These are phyloP conservation scores for Eulemur rufifrons DNA, from an alignment of 2,113 vertebrate genomes.

Conservation along the genomic window DNA sequence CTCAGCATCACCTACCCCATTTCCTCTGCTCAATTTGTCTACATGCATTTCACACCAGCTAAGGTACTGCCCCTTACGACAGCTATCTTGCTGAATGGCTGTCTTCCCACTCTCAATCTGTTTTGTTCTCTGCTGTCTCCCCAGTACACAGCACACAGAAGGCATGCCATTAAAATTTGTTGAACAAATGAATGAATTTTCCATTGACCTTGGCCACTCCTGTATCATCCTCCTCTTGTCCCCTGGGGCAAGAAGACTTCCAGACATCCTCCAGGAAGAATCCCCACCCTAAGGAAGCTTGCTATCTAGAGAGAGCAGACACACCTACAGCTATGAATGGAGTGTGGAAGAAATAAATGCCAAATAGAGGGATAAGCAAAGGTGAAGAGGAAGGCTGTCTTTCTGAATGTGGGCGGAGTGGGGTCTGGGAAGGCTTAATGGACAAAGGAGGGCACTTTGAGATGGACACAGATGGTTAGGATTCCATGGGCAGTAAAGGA, in stretches of 20 bases:
- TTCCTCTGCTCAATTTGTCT: not conserved
- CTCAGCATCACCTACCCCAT: not conserved
- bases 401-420: not conserved
- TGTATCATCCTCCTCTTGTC: no score
- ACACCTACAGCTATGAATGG: not conserved
- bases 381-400: not conserved
- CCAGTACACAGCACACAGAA: not conserved
- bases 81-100: not conserved
- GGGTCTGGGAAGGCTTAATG: not conserved
- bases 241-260: not conserved
- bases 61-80: no score
- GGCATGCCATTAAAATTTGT: not conserved
- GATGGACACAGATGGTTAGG: not conserved
- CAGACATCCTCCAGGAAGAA: not conserved
- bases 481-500: not conserved
- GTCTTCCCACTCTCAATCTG: not conserved
- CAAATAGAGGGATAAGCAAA: not conserved
- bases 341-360: not conserved
- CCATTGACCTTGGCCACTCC: not conserved
- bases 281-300: not conserved
- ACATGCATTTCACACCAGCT: not conserved
- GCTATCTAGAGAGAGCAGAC: not conserved
- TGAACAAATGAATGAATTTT: not conserved
- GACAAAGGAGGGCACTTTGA: not conserved
- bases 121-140: not conserved